A percentile compares a stretch with the other conserved stretches of the same genome.
Evolutionary conservation across 1,140 invertebrate genomes (phyloP).

Genomic region (Nephila pilipes): DNA sequence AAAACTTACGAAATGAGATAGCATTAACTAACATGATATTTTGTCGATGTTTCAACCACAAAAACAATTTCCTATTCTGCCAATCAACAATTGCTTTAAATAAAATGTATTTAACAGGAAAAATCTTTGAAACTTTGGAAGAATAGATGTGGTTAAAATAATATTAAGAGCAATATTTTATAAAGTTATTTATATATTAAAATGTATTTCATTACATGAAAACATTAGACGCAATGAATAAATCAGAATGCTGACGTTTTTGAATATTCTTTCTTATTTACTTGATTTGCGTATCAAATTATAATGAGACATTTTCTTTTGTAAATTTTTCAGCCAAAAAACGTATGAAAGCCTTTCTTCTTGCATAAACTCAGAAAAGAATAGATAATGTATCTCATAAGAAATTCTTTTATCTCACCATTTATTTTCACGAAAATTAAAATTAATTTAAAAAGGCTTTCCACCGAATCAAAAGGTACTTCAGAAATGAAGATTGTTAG

Average conservation of each 20-base stretch:
- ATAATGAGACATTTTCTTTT: background rate
- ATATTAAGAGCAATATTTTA: background rate
- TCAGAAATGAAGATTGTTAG: background rate
- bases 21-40: too few species aligned
- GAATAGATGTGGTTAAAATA: background rate
- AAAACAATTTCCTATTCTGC: too few species aligned
- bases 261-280: background rate
- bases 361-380: too few species aligned
- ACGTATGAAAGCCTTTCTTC: background rate
- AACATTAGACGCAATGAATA: background rate
- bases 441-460: background rate
- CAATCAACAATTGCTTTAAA: too few species aligned
- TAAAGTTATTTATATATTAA: background rate
- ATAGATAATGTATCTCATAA: background rate
- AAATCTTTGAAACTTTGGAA: background rate
- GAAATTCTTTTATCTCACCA: background rate
- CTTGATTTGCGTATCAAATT: background rate
- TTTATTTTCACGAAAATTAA: background rate
- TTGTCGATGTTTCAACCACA: too few species aligned
- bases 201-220: background rate
- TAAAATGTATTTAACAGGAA: background rate
- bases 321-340: background rate
- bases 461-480: constrained; percentile 15
- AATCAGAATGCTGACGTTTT: background rate
- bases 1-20: too few species aligned